Base-by-base conservation (phyloP, 2,888 invertebrate species). In the Leucozona laternaria region DNA sequence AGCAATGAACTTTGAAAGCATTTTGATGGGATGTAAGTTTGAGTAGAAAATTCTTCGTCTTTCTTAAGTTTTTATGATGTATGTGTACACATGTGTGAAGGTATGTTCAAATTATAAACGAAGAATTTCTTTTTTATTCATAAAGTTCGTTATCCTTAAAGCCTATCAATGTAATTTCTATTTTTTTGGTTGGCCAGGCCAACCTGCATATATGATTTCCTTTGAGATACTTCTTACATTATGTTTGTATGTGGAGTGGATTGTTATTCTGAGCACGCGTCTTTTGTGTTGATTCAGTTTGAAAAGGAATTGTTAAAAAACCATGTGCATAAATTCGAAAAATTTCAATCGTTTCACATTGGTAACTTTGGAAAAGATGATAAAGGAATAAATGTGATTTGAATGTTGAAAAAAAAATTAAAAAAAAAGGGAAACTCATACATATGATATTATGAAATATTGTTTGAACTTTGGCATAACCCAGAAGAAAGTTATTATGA, bases 21-120 rank as follows among this genome's bases (percentile, higher is more conserved):
- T 70, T 76, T 37, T 45, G 34, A 70, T 76, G 45, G 70, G 43
- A 31, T 75, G 43, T 75, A 31, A 68, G 48, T 73, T 43, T 22
- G 53, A 25, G 68, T 37, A 25, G 37, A 11, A 60, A 37, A 40
- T 70, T 28, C 71, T 34, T 72, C 17, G 25, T 55, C 40, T 55
- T 55, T 31, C 13, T 4, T 37, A 3, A 11, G 11, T 11, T 4
- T 37, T 37, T 37, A 37, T 31, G 1, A 31, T 11, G 11, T 48
- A 11, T 10, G 13, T 15, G 25, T 25, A 31, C 25, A 25, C 4
- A 25, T 25, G 4, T 25, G 3, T 25, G 2, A n/a, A n/a, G 2
- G 25, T 25, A 25, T n/a, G 2, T 57, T 57, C 55, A 57, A 28
- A 57, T 57, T 57, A 57, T 57, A 4, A 17, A 57, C n/a, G n/a